A percentile compares a stretch with the other conserved stretches of the same genome.
Conservation (phyloP, 92 coral and sea anemone species). For the Phenganax stokvisi region DNA sequence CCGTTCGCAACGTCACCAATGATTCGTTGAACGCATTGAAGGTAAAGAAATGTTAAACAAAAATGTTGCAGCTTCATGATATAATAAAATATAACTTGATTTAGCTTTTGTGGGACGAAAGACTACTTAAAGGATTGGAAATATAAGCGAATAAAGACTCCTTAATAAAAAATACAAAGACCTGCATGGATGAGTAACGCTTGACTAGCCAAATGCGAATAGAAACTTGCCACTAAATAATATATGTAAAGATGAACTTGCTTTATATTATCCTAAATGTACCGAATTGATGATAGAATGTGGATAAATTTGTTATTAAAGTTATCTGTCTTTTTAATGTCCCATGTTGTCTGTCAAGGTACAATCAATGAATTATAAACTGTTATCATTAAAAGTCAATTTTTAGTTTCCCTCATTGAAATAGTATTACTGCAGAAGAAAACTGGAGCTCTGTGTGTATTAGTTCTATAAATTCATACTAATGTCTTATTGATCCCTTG, state of each 20-base stretch:
- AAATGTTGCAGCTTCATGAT: background rate
- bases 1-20: constrained; percentile 29
- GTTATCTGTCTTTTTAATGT: background rate
- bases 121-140: background rate
- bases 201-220: too few species aligned
- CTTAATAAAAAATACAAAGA: too few species aligned
- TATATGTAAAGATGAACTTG: background rate
- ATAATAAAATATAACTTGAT: background rate
- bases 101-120: background rate
- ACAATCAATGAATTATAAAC: background rate
- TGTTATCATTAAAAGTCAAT: too few species aligned
- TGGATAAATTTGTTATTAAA: background rate
- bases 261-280: background rate
- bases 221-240: too few species aligned
- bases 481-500: background rate
- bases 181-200: too few species aligned
- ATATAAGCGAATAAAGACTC: background rate
- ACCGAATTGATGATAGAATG: background rate
- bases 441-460: too few species aligned
- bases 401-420: too few species aligned
- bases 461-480: background rate
- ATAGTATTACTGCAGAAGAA: too few species aligned
- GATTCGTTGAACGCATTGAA: background rate
- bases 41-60: background rate
- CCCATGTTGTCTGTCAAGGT: constrained; percentile 1